A percentile compares a stretch with the other conserved stretches of the same genome.
phyloP scores from a whole-genome alignment of 2,113 vertebrate genomes.

The Perca fluviatilis region DNA sequence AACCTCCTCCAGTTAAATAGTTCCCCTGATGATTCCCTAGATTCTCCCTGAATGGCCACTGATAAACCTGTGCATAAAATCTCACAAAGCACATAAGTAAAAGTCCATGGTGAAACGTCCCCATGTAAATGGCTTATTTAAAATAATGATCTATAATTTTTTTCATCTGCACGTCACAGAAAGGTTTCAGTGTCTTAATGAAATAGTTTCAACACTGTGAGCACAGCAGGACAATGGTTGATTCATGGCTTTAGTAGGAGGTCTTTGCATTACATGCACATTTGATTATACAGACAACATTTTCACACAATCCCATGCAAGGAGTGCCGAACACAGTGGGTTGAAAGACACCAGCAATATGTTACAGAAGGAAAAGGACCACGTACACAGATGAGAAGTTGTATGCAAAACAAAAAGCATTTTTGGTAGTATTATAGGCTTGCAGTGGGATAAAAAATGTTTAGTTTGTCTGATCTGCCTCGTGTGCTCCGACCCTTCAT shows the following conservation, averaged over 20 bases:
- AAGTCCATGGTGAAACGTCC: conserved; percentile 17
- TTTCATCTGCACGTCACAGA: conserved; percentile 39
- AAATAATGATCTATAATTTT: conserved; percentile 17
- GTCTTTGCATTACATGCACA: conserved; percentile 56
- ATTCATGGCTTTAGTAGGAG: conserved; percentile 43
- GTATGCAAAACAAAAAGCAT: conserved; percentile 57
- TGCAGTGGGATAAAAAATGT: conserved; percentile 38
- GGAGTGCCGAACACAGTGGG: conserved; percentile 28
- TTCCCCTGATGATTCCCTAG: conserved; percentile 22
- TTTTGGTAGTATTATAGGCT: conserved; percentile 46
- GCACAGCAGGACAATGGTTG: conserved; percentile 45
- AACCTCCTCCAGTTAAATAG: conserved; percentile 2
- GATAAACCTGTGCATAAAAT: conserved; percentile 8
- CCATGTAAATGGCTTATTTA: conserved; percentile 40
- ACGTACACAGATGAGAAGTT: conserved; percentile 44
- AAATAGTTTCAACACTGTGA: conserved; percentile 67
- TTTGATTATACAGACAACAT: conserved; percentile 33
- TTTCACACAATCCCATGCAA: conserved; percentile 21
- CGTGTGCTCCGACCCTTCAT: conserved; percentile 40
- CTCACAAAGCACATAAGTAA: conserved; percentile 56
- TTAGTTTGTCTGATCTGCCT: conserved; percentile 65
- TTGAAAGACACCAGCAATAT: conserved; percentile 73
- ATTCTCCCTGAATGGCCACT: neutral
- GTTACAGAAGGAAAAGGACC: conserved; percentile 54
- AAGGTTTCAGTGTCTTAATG: conserved; percentile 56